Evolutionary conservation across 2,797 vertebrate genomes (phyloP), one percentile per base, ranked within the genome.

Genomic region (Rhadinocentrus ornatus): DNA sequence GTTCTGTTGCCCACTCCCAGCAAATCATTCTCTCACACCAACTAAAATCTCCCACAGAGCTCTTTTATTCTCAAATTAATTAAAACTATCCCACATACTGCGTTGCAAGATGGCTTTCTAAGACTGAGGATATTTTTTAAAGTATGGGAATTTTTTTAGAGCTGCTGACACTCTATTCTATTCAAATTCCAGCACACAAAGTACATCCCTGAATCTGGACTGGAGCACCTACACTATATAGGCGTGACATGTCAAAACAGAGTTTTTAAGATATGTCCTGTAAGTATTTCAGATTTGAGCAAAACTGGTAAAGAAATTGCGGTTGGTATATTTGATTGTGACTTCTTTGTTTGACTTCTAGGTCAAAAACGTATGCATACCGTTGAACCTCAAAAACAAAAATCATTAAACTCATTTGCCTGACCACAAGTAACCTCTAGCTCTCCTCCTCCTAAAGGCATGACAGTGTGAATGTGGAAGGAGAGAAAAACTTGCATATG

Each of bases 381-480:
- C 0, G 0, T 12, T 80, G 44, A 53, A 46, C 32, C 12, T 48
- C 10, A 64, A 57, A 74, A 71, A 71, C 27, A 71, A 83, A 75
- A 31, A 60, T 39, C 8, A 1, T 48, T 8, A 73, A 64, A 48
- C 8, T 22, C 54, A 63, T 35, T 22, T 44, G 9, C 6, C 4
- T 39, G 66, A 75, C 63, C 59, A 44, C 37, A 72, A 70, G 56
- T 57, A 48, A 65, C 69, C 34, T 57, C 22, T 71, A n/a, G 12
- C 62, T 48, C 26, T 35, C 32, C 24, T 72, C 46, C 29, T 29
- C 15, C 48, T 74, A 34, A 62, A 62, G 77, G 80, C 71, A n/a
- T 60, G 60, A 73, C 54, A 22, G 27, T 72, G 66, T 67, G 77
- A 88, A 75, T 59, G 66, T 29, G 62, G 77, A 80, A 76, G 54